Evolutionary conservation across 2,888 invertebrate species (phyloP).

Genomic region (Cyclophora punctaria): DNA sequence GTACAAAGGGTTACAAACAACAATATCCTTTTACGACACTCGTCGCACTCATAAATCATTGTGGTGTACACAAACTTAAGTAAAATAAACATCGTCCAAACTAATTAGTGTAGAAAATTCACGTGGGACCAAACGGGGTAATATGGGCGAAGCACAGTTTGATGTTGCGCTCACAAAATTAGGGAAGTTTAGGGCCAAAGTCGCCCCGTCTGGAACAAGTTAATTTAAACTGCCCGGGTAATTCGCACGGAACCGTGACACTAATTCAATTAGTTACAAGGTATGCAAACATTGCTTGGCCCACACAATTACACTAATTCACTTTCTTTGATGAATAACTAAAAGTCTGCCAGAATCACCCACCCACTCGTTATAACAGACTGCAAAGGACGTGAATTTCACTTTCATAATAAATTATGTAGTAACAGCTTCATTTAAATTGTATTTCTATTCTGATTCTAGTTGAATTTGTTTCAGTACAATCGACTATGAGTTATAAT

Average conservation of each 20-base stretch:
- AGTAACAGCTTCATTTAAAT: too few relatives aligned
- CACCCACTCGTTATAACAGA: too few relatives aligned
- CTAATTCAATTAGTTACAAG: conserved; percentile 67
- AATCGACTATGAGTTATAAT: too few relatives aligned
- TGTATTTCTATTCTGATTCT: too few relatives aligned
- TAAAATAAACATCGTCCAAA: conserved; percentile 69
- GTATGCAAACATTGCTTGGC: conserved; percentile 45
- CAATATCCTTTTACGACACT: conserved; percentile 30
- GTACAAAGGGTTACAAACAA: conserved; percentile 25
- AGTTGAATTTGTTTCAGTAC: too few relatives aligned
- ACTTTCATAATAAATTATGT: too few relatives aligned
- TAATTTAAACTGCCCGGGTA: conserved; percentile 71
- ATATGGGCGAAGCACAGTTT: conserved; percentile 69
- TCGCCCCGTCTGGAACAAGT: conserved; percentile 65
- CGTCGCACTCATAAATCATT: conserved; percentile 58
- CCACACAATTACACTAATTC: conserved; percentile 24
- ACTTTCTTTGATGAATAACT: conserved; percentile 6
- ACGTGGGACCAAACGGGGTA: conserved; percentile 68
- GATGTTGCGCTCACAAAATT: conserved; percentile 72
- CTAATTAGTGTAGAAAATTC: conserved; percentile 72
- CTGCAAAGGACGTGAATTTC: too few relatives aligned
- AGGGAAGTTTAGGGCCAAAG: conserved; percentile 70
- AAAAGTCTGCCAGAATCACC: too few relatives aligned
- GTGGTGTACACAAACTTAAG: conserved; percentile 56
- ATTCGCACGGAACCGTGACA: conserved; percentile 65